phyloP scores from a whole-genome alignment of 92 coral and sea anemone species.

The Epizoanthus rinbou region DNA sequence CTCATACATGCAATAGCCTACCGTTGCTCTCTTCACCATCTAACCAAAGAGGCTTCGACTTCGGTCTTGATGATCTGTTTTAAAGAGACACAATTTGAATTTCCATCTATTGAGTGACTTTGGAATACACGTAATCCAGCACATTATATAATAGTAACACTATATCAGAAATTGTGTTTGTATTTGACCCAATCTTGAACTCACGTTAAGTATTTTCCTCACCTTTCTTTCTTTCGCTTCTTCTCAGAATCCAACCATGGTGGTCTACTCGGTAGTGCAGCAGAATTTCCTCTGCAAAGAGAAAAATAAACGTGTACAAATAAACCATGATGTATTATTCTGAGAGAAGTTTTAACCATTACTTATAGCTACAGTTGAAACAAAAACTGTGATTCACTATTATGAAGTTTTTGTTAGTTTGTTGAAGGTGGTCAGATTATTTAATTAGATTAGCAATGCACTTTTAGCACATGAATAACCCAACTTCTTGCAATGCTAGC shows the following conservation, averaged over 20 bases:
- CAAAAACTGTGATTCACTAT: too few relatives aligned
- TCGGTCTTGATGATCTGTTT: slow-evolving; percentile 61
- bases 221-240: slow-evolving; percentile 65
- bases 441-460: not conserved
- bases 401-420: too few relatives aligned
- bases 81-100: not conserved
- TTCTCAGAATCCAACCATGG: slow-evolving; percentile 85
- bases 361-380: too few relatives aligned
- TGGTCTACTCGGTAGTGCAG: slow-evolving; percentile 73
- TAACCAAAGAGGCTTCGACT: slow-evolving; percentile 85
- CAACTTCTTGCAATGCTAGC: too few relatives aligned
- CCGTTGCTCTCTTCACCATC: slow-evolving; percentile 50
- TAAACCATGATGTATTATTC: not conserved
- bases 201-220: not conserved
- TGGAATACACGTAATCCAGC: too few relatives aligned
- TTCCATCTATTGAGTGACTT: too few relatives aligned
- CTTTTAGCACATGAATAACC: not conserved
- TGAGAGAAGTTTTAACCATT: too few relatives aligned
- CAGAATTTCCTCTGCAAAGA: slow-evolving; percentile 65
- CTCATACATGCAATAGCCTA: not conserved
- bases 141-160: too few relatives aligned
- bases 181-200: not conserved
- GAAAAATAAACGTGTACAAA: not conserved
- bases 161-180: not conserved
- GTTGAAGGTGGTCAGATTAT: not conserved